Evolutionary conservation across 2,888 invertebrate species (phyloP).

Genomic region (Drosophila neotestacea): DNA sequence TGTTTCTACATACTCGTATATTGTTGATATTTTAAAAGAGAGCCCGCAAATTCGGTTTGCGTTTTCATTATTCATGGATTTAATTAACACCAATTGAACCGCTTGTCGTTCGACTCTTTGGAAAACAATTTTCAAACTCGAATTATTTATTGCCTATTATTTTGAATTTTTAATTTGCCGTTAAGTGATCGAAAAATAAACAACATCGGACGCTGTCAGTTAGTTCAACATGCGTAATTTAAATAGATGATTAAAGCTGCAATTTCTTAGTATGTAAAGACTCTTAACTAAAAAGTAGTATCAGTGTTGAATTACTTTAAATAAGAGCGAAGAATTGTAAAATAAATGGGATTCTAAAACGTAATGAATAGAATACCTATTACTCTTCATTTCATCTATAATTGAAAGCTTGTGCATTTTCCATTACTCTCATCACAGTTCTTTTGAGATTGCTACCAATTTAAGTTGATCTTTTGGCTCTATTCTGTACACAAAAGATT

Average conservation of each 20-base stretch:
- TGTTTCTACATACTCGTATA: conserved; percentile 4
- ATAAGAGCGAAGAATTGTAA: neutral
- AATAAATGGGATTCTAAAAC: neutral
- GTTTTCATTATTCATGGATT: conserved; percentile 83
- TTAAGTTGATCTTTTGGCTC: conserved; percentile 23
- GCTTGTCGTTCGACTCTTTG: conserved; percentile 81
- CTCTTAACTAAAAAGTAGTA: too few relatives aligned
- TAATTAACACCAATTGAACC: conserved; percentile 86
- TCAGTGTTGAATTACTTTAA: neutral
- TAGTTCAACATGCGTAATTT: conserved; percentile 19
- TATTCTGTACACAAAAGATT: conserved; percentile 16
- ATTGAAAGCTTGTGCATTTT: neutral
- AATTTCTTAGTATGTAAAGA: neutral
- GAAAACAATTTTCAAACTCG: conserved; percentile 65
- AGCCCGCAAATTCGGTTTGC: conserved; percentile 64
- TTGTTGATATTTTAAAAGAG: conserved; percentile 13
- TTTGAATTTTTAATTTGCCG: conserved; percentile 65
- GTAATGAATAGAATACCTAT: neutral
- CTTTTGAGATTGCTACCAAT: conserved; percentile 16
- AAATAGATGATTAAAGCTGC: conserved; percentile 22
- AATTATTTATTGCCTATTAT: conserved; percentile 70
- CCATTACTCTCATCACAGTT: neutral
- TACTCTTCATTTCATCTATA: neutral
- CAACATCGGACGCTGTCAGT: conserved; percentile 28
- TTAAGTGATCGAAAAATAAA: conserved; percentile 64